phyloP scores from a whole-genome alignment of 2,888 invertebrate genomes.

The Ditula angustiorana region DNA sequence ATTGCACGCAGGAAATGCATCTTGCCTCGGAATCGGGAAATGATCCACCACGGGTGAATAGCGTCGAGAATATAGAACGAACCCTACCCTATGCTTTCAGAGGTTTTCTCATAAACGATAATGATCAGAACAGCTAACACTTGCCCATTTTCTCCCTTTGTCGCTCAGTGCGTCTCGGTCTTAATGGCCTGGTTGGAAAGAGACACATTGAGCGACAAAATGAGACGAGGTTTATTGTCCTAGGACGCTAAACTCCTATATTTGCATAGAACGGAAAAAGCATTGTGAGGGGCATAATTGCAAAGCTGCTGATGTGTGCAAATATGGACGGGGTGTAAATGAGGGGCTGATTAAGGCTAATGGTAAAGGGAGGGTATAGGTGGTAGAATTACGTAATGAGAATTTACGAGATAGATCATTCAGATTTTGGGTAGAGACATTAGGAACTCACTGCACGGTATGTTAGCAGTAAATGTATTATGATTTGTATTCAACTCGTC shows the following conservation, averaged over 20 bases:
- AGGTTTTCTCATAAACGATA: neutral
- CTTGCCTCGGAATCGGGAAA: constrained; percentile 60
- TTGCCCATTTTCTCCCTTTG: too few species aligned
- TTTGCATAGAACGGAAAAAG: constrained; percentile 15
- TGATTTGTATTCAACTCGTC: too few species aligned
- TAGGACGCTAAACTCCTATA: neutral
- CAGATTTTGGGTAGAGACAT: neutral
- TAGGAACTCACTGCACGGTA: too few species aligned
- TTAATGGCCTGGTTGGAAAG: too few species aligned
- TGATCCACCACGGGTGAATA: constrained; percentile 46
- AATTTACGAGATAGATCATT: constrained; percentile 2
- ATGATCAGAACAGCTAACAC: too few species aligned
- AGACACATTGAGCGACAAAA: too few species aligned
- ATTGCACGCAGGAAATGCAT: constrained; percentile 71
- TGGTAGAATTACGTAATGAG: neutral
- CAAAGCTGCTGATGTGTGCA: neutral
- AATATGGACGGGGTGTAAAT: constrained; percentile 2
- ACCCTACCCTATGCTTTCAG: constrained; percentile 1
- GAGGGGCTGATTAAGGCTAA: constrained; percentile 2
- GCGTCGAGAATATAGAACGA: constrained; percentile 46
- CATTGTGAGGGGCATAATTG: neutral
- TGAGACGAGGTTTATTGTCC: constrained; percentile 1
- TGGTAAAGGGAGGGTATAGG: neutral
- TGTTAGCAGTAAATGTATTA: too few species aligned
- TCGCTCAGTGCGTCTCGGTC: too few species aligned